Evolutionary conservation across 1,140 invertebrate species (phyloP), one percentile per base, ranked within the genome.

Genomic region (Agrilus planipennis): DNA sequence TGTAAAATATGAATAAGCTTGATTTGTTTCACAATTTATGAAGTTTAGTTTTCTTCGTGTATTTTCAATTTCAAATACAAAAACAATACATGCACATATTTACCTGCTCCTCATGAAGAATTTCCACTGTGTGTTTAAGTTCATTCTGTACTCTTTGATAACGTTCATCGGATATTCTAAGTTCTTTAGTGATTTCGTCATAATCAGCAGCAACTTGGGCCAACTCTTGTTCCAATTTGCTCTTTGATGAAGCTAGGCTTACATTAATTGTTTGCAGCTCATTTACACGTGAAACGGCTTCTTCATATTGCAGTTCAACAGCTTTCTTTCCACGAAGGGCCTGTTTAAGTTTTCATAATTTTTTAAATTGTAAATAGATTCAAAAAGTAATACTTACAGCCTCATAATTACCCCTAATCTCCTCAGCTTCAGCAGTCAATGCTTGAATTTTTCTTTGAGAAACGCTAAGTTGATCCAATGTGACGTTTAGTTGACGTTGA

Each of bases 71-170:
- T n/a, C n/a, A n/a, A n/a, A n/a, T n/a, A n/a, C n/a, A n/a, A n/a
- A n/a, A n/a, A n/a, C n/a, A n/a, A n/a, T n/a, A n/a, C n/a, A n/a
- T n/a, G n/a, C n/a, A n/a, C n/a, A n/a, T n/a, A n/a, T n/a, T n/a
- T n/a, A n/a, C n/a, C n/a, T 92, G 88, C 70, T 96, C 91, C 62
- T 94, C 90, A 58, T 94, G 88, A 37, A 95, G 69, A 50, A 87
- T 75, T 62, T 95, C 90, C 16, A 93, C 80, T 50, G 87, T 89
- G 62, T 91, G 87, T 67, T 92, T 91, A 41, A 94, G 68, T 66
- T 96, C 92, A 55, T 77, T 78, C 67, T 80, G 72, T 30, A 89
- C 81, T 62, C 89, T 83, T 68, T 93, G 90, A 73, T 84, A 92
- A 66, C 90, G 83, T 62, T 96, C 92, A 60, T 96, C 92, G 58